Base-by-base conservation (phyloP, 2,113 vertebrate genomes). In the Progne subis region DNA sequence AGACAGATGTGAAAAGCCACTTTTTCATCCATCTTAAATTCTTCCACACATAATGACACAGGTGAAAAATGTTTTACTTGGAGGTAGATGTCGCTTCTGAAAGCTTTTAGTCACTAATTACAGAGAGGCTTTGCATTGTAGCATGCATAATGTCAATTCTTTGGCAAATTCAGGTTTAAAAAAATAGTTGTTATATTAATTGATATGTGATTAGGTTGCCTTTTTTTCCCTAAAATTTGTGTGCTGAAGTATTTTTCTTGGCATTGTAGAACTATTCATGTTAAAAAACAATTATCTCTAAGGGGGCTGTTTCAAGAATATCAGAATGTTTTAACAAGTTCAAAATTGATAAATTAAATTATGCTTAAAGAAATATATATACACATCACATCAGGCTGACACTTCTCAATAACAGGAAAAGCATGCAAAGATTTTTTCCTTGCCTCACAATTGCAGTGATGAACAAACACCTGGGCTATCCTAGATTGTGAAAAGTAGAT, bases 61-160 rank as follows among this genome's bases (percentile, higher is more conserved):
- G 63, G 69, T 86, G 77, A 90, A 93, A 96, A 95, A 93, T 96
- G 74, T 92, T 93, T 92, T 84, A 89, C 67, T 89, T 91, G 74
- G 50, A 94, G 65, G 69, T 84, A 91, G 44, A 63, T 95, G 90
- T 90, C 46, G 49, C 20, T 85, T 92, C 61, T 82, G 70, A 92
- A 94, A 85, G 70, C 55, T 53, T 83, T 88, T 88, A 88, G 41
- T 86, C 44, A 20, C 70, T 89, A 95, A 94, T 92, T 95, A 92
- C 65, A 61, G n/a, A 80, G 32, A 43, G 44, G 29, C 53, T 94
- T 95, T 92, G 37, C 92, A 95, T 92, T 84, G 49, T 52, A 65
- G 41, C 64, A 61, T 65, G 63, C 14, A 75, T 86, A 69, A 53
- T 61, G 57, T 55, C 31, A 95, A 63, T 72, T 93, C 53, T 57